Evolutionary conservation across 2,888 invertebrate species (phyloP).

Genomic region (Zelleria hepariella): DNA sequence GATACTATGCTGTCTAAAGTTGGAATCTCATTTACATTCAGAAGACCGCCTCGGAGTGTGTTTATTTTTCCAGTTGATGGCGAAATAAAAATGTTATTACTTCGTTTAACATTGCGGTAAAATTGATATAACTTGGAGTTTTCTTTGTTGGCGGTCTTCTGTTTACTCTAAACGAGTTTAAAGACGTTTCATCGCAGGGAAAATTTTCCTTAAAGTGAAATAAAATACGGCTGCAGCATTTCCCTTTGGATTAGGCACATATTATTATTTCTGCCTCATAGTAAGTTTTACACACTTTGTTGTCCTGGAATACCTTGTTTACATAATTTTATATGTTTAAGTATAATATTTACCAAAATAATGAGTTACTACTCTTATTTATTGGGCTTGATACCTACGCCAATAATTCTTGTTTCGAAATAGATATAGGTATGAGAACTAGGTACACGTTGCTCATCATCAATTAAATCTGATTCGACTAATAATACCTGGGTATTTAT

Average conservation of each 20-base stretch:
- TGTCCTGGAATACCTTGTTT: background rate
- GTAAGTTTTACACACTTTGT: background rate
- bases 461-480: too few relatives aligned
- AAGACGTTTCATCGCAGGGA: conserved; percentile 1
- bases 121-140: conserved; percentile 38
- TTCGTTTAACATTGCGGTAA: conserved; percentile 40
- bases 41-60: conserved; percentile 22
- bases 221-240: conserved; percentile 11
- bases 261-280: background rate
- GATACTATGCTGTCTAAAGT: background rate
- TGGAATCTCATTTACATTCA: conserved; percentile 21
- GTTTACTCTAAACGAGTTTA: conserved; percentile 26
- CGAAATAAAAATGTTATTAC: conserved; percentile 47
- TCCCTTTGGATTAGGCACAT: background rate
- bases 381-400: too few relatives aligned
- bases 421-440: too few relatives aligned
- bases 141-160: conserved; percentile 35
- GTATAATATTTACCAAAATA: too few relatives aligned
- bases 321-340: background rate
- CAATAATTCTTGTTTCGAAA: too few relatives aligned
- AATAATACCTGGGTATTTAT: too few relatives aligned
- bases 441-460: too few relatives aligned
- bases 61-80: conserved; percentile 33
- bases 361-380: too few relatives aligned
- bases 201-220: conserved; percentile 18